Evolutionary conservation across 1,140 invertebrate genomes (phyloP).

Genomic region (Drosophila serrata): DNA sequence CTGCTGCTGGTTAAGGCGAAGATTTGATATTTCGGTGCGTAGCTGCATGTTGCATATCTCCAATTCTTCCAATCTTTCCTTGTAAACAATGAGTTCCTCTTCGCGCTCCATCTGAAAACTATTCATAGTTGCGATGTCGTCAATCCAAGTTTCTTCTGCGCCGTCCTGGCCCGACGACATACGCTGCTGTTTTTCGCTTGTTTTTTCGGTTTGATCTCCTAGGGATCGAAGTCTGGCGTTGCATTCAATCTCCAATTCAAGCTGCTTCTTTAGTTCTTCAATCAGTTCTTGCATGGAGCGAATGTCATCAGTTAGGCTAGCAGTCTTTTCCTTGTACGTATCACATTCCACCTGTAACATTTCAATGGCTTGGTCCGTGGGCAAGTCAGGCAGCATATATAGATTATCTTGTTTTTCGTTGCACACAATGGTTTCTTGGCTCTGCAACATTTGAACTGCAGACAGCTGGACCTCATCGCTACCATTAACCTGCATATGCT

Average conservation of each 20-base stretch:
- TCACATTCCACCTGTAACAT: slow-evolving; percentile 79
- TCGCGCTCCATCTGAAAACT: slow-evolving; percentile 63
- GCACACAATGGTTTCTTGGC: slow-evolving; percentile 39
- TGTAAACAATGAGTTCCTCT: slow-evolving; percentile 81
- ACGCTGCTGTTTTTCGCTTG: slow-evolving; percentile 3
- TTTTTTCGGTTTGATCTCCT: neutral
- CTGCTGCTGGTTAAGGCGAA: slow-evolving; percentile 54
- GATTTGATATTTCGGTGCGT: slow-evolving; percentile 63
- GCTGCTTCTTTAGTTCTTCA: slow-evolving; percentile 28
- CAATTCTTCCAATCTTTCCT: slow-evolving; percentile 73
- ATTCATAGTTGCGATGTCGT: slow-evolving; percentile 64
- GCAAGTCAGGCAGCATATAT: slow-evolving; percentile 10
- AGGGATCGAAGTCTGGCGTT: neutral
- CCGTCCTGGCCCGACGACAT: slow-evolving; percentile 10
- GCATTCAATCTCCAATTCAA: neutral
- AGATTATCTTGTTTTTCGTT: slow-evolving; percentile 1
- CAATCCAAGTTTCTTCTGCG: slow-evolving; percentile 52
- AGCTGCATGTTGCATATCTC: slow-evolving; percentile 71
- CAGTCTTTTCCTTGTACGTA: slow-evolving; percentile 59
- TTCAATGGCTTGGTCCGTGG: slow-evolving; percentile 66
- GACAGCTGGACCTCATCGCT: slow-evolving; percentile 3
- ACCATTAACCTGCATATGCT: slow-evolving; percentile 53
- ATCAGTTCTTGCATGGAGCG: slow-evolving; percentile 54
- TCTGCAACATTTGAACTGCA: slow-evolving; percentile 18
- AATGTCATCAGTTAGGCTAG: slow-evolving; percentile 41